Evolutionary conservation across 2,888 invertebrate genomes (phyloP).

Genomic region (Uropetala carovei): DNA sequence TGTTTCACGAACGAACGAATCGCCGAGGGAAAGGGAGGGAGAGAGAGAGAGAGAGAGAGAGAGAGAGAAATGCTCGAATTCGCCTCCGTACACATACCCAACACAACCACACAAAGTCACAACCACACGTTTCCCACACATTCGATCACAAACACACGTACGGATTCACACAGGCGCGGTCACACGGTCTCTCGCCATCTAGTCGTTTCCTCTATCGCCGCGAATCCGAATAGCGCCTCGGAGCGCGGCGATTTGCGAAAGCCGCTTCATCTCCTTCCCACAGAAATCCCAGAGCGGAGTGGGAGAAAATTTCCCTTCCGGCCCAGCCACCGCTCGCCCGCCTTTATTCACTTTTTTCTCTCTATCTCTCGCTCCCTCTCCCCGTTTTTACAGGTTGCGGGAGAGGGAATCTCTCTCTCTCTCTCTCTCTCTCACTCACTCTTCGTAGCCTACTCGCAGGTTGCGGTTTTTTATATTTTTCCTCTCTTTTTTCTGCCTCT

Average conservation of each 20-base stretch:
- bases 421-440: no score
- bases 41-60: neutral
- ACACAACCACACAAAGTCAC: neutral
- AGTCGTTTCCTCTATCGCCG: neutral
- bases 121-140: no score
- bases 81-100: neutral
- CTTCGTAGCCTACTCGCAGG: no score
- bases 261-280: slow-evolving; percentile 45
- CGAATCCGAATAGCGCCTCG: slow-evolving; percentile 5
- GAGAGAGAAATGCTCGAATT: neutral
- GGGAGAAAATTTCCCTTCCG: neutral
- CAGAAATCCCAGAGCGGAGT: slow-evolving; percentile 36
- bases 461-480: no score
- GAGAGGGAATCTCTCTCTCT: no score
- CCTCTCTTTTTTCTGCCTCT: neutral
- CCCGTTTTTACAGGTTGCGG: neutral
- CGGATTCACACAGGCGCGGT: neutral
- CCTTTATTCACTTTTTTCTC: neutral
- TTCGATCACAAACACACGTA: neutral
- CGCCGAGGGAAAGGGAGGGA: neutral
- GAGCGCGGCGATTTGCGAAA: slow-evolving; percentile 35
- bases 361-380: neutral
- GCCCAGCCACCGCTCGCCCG: neutral
- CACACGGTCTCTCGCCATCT: neutral
- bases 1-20: neutral